Evolutionary conservation across 1,140 invertebrate genomes (phyloP).

Genomic region (Pinna nobilis): DNA sequence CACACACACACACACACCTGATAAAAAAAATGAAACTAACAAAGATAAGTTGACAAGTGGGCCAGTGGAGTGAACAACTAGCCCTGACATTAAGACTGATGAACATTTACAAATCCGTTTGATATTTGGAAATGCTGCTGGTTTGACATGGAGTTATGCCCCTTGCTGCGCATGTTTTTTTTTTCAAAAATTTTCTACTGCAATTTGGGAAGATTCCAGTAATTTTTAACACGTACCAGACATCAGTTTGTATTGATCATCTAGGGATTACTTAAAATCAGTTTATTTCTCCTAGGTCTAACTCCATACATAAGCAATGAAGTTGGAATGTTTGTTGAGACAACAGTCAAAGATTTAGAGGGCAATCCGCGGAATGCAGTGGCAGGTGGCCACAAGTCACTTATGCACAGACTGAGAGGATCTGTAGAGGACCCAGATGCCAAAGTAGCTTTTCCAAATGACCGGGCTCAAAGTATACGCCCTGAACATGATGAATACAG

Average conservation of each 20-base stretch:
- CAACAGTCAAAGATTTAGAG: slow-evolving; percentile 60
- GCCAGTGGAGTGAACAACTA: no score
- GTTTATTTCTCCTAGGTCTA: slow-evolving; percentile 63
- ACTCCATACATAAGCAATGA: slow-evolving; percentile 74
- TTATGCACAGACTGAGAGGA: slow-evolving; percentile 57
- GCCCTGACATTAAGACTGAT: no score
- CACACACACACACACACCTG: no score
- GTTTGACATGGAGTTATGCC: no score
- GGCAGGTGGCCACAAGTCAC: slow-evolving; percentile 55
- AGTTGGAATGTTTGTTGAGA: slow-evolving; percentile 72
- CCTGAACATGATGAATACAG: slow-evolving; percentile 67
- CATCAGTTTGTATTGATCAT: no score
- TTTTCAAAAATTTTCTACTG: no score
- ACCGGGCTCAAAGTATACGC: slow-evolving; percentile 70
- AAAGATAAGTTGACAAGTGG: no score
- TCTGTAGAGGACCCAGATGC: slow-evolving; percentile 39
- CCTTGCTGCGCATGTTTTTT: no score
- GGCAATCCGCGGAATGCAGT: slow-evolving; percentile 65
- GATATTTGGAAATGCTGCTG: no score
- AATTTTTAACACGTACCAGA: background rate
- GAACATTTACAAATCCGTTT: no score
- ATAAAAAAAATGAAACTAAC: no score
- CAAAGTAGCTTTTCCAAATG: slow-evolving; percentile 74
- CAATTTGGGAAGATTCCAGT: background rate
- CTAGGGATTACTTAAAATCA: no score